These are phyloP conservation scores for Thrips palmi DNA, from an alignment of 1,140 invertebrate species.

Conservation along the genomic window DNA sequence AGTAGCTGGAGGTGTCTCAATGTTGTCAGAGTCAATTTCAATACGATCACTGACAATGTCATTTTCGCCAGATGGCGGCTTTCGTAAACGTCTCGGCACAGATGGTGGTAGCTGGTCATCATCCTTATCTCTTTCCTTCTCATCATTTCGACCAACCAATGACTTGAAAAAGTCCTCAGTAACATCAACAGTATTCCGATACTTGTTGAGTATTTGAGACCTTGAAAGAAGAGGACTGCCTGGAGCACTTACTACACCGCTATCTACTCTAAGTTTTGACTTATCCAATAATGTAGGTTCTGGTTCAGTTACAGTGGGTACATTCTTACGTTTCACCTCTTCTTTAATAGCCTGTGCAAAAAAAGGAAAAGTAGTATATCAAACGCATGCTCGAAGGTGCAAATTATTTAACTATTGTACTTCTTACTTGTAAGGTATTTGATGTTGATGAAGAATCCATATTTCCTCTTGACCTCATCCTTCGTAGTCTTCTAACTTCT, in stretches of 20 bases:
- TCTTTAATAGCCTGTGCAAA: slow-evolving; percentile 30
- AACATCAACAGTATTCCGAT: too few species aligned
- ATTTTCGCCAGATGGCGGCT: too few species aligned
- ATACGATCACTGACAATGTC: slow-evolving; percentile 44
- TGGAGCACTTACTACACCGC: background rate
- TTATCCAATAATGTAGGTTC: background rate
- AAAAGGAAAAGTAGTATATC: slow-evolving; percentile 2
- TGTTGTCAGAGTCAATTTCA: slow-evolving; percentile 78
- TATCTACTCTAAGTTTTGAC: too few species aligned
- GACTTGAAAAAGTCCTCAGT: slow-evolving; percentile 16
- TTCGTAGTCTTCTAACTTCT: slow-evolving; percentile 24
- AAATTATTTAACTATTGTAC: slow-evolving; percentile 1
- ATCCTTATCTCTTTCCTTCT: slow-evolving; percentile 16
- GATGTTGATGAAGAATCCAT: slow-evolving; percentile 25
- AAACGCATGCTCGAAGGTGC: background rate
- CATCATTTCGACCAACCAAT: too few species aligned
- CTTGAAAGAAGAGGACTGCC: slow-evolving; percentile 7
- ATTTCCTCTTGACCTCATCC: slow-evolving; percentile 26
- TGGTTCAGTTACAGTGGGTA: background rate
- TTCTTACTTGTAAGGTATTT: slow-evolving; percentile 27
- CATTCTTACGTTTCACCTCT: slow-evolving; percentile 32
- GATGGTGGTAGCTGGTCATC: slow-evolving; percentile 21
- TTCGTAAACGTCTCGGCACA: slow-evolving; percentile 18
- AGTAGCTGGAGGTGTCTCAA: slow-evolving; percentile 69
- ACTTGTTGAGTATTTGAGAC: slow-evolving; percentile 16